Percentiles rank a stretch among this genome's conserved stretches.
These are phyloP conservation scores for Pogoniulus pusillus DNA, from an alignment of 2,797 vertebrate species.

Conservation along the genomic window DNA sequence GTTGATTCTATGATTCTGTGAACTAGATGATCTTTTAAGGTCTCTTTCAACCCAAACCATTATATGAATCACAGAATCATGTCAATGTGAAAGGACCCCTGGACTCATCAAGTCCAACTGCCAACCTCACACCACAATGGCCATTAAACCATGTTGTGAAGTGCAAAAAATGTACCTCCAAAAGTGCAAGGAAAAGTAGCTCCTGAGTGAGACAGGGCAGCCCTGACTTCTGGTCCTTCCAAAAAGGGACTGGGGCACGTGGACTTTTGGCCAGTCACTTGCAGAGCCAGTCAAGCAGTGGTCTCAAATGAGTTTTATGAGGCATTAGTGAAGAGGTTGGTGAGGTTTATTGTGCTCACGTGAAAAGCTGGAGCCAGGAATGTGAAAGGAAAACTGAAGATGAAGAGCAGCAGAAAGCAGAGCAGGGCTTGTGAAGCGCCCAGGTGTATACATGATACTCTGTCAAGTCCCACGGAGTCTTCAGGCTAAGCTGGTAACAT, in stretches of 20 bases:
- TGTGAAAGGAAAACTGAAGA: neutral
- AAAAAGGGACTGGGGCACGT: fast-evolving
- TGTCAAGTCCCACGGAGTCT: conserved; percentile 6
- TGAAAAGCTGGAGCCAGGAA: conserved; percentile 3
- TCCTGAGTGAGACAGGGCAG: neutral
- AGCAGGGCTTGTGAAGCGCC: neutral
- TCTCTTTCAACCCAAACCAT: no score
- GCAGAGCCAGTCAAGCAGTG: fast-evolving
- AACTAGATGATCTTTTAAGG: no score
- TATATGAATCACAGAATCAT: no score
- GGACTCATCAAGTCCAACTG: no score
- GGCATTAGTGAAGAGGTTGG: neutral
- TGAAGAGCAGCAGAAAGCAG: neutral
- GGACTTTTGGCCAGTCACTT: neutral
- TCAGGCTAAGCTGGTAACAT: conserved; percentile 14
- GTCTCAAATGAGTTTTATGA: neutral
- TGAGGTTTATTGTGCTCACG: neutral
- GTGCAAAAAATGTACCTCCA: no score
- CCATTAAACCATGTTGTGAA: no score
- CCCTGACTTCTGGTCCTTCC: fast-evolving
- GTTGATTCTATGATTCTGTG: no score
- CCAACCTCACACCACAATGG: no score
- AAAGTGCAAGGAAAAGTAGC: no score
- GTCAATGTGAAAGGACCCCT: no score
- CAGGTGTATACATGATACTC: neutral